phyloP scores from a whole-genome alignment of 2,888 invertebrate species.

The Balanococcus diminutus region DNA sequence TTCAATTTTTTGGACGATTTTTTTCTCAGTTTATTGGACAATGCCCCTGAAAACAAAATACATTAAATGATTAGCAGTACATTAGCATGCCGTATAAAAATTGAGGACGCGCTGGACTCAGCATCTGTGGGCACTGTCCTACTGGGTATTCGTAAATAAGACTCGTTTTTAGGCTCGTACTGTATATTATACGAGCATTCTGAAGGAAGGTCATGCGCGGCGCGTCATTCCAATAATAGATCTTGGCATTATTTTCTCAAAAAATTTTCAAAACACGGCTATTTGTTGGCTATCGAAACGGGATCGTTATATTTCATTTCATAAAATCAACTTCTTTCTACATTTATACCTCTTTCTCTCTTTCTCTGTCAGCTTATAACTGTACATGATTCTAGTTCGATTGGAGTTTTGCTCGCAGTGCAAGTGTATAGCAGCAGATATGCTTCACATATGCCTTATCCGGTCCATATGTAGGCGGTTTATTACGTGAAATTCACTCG shows the following conservation, averaged over 20 bases:
- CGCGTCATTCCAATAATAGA: constrained; percentile 2
- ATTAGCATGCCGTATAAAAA: too few relatives aligned
- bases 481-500: background rate
- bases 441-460: background rate
- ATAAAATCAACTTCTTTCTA: background rate
- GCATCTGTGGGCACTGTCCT: too few relatives aligned
- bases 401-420: background rate
- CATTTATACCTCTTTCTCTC: background rate
- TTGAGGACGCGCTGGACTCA: too few relatives aligned
- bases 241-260: background rate
- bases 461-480: background rate
- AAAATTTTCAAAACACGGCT: background rate
- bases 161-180: background rate
- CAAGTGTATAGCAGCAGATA: background rate
- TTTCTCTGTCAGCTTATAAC: background rate
- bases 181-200: background rate
- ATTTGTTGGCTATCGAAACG: constrained; percentile 24
- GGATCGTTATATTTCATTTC: background rate
- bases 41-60: background rate
- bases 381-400: background rate
- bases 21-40: background rate
- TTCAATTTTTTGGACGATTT: background rate
- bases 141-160: background rate
- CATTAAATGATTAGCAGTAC: too few relatives aligned
- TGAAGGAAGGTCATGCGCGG: background rate